Percentiles rank a stretch among this genome's conserved stretches.
These are phyloP conservation scores for Empidonax alnorum DNA, from an alignment of 2,113 vertebrate species.

Conservation along the genomic window DNA sequence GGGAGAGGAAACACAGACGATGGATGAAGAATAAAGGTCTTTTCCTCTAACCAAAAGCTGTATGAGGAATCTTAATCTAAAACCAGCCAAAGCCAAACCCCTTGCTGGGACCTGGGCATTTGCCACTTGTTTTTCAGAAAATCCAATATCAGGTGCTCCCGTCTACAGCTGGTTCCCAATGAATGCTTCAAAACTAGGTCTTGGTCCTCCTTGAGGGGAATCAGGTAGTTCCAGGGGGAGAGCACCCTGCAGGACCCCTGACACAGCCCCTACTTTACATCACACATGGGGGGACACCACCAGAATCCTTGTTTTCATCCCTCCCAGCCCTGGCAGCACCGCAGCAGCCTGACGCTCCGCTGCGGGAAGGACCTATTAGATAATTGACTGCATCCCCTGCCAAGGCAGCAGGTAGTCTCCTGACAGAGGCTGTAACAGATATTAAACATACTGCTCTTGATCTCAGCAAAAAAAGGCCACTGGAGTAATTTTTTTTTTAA, in stretches of 20 bases:
- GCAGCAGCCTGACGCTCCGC: background rate
- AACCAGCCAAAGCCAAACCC: background rate
- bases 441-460: conserved; percentile 49
- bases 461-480: conserved; percentile 51
- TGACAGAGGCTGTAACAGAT: conserved; percentile 47
- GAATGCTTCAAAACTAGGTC: background rate
- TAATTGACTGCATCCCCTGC: conserved; percentile 39
- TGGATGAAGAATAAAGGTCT: background rate
- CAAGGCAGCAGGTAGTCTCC: conserved; percentile 42
- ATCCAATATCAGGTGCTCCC: background rate
- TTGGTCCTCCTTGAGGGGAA: background rate
- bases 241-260: background rate
- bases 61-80: background rate
- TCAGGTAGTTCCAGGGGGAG: background rate
- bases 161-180: accelerated
- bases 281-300: background rate
- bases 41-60: background rate
- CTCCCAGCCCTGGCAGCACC: accelerated
- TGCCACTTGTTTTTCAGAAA: background rate
- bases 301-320: background rate
- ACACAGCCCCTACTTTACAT: background rate
- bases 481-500: conserved; percentile 48
- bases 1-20: background rate
- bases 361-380: background rate
- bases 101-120: background rate